Conservation (phyloP, 2,888 invertebrate species). For the Ametastegia equiseti region DNA sequence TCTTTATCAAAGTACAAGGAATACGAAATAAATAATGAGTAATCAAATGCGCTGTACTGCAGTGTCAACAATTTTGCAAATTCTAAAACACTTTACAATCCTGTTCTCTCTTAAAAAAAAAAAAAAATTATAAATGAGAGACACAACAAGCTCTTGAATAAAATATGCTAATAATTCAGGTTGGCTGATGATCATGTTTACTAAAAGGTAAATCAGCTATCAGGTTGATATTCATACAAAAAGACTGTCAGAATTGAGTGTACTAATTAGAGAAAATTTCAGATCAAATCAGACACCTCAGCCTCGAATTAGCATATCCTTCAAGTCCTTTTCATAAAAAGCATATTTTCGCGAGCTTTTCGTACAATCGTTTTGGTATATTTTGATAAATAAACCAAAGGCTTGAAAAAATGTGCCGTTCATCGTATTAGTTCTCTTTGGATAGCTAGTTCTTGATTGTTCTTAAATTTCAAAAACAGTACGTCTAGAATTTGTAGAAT, state of each 20-base stretch:
- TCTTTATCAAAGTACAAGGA: constrained; percentile 21
- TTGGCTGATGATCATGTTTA: background rate
- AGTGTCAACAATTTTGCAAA: background rate
- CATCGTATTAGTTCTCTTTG: background rate
- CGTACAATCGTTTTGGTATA: background rate
- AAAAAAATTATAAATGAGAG: background rate
- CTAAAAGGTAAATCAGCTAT: background rate
- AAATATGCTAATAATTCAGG: background rate
- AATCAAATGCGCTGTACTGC: background rate
- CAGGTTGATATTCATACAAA: background rate
- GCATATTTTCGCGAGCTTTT: background rate
- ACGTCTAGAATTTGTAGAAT: background rate
- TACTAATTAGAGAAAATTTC: background rate
- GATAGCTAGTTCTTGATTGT: background rate
- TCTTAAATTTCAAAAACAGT: background rate
- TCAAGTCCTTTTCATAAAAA: background rate
- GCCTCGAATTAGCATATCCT: background rate
- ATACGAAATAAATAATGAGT: background rate
- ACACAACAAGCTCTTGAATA: background rate
- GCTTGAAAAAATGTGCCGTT: background rate
- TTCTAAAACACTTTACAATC: background rate
- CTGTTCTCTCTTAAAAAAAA: background rate
- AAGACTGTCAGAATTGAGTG: background rate
- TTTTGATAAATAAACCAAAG: background rate
- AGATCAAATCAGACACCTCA: background rate